Evolutionary conservation across 1,140 invertebrate genomes (phyloP).

Genomic region (Ceratina japonica): DNA sequence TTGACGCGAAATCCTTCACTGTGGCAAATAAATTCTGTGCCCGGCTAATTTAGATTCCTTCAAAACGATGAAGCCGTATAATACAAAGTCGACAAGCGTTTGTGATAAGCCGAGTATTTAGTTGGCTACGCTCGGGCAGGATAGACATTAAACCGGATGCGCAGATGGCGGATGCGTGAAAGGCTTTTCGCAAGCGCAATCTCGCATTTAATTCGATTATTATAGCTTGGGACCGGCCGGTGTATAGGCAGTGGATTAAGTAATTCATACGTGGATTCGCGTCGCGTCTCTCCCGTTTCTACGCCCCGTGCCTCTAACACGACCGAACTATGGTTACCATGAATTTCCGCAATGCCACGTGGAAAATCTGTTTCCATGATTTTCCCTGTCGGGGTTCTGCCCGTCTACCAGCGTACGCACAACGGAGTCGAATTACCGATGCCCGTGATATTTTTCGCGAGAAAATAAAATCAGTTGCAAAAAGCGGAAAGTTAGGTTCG

Average conservation of each 20-base stretch:
- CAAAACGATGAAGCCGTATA: not conserved
- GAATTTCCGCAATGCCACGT: not conserved
- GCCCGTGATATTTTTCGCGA: not conserved
- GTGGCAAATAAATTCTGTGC: not conserved
- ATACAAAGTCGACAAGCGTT: slow-evolving; percentile 37
- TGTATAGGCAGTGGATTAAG: slow-evolving; percentile 53
- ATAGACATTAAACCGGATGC: slow-evolving; percentile 35
- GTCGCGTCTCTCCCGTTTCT: slow-evolving; percentile 11
- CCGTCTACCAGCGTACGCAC: not conserved
- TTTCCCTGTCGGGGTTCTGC: not conserved
- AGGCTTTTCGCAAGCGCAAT: slow-evolving; percentile 49
- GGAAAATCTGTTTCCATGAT: slow-evolving; percentile 40
- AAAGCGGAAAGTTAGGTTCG: not conserved
- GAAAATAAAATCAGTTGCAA: slow-evolving; percentile 12
- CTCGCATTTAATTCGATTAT: slow-evolving; percentile 64
- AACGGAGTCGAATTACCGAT: not conserved
- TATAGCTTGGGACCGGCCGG: slow-evolving; percentile 6
- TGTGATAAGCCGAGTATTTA: slow-evolving; percentile 50
- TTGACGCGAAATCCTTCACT: too few relatives aligned
- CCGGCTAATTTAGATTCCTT: not conserved
- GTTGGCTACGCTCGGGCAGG: not conserved
- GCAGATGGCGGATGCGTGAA: slow-evolving; percentile 39
- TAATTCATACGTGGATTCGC: slow-evolving; percentile 59
- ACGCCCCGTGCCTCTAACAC: slow-evolving; percentile 14
- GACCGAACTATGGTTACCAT: not conserved